Evolutionary conservation across 2,888 invertebrate species (phyloP).

Genomic region (Agrotis puta): DNA sequence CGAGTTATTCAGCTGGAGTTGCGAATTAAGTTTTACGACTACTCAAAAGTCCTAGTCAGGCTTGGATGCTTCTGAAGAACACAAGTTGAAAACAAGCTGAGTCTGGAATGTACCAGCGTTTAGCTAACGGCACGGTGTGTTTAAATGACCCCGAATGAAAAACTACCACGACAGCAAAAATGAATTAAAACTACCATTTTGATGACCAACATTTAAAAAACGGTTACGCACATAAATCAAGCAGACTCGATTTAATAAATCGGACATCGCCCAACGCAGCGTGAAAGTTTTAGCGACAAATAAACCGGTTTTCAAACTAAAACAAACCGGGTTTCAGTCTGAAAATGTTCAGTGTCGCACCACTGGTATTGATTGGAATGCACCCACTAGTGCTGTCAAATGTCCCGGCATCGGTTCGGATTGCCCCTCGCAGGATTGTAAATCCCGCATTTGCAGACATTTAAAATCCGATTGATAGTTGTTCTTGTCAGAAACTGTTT

Average conservation of each 20-base stretch:
- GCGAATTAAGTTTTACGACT: no score
- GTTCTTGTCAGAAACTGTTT: slow-evolving; percentile 21
- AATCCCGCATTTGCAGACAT: slow-evolving; percentile 17
- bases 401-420: slow-evolving; percentile 23
- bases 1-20: no score
- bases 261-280: slow-evolving; percentile 43
- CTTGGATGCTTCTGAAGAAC: no score
- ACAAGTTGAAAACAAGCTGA: no score
- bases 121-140: not conserved
- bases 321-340: slow-evolving; percentile 47
- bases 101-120: not conserved
- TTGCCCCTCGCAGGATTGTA: not conserved
- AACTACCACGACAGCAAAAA: slow-evolving; percentile 18
- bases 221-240: slow-evolving; percentile 57
- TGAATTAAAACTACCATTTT: slow-evolving; percentile 27
- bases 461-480: slow-evolving; percentile 22
- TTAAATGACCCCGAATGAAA: slow-evolving; percentile 23
- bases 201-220: slow-evolving; percentile 43
- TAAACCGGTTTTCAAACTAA: slow-evolving; percentile 56
- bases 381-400: slow-evolving; percentile 46
- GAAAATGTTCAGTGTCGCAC: slow-evolving; percentile 51
- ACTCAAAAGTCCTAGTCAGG: no score
- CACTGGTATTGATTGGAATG: slow-evolving; percentile 58
- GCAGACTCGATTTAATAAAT: slow-evolving; percentile 60
- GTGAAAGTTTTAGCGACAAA: slow-evolving; percentile 59